phyloP scores from a whole-genome alignment of 1,140 invertebrate species.

The Polypedilum pembai region DNA sequence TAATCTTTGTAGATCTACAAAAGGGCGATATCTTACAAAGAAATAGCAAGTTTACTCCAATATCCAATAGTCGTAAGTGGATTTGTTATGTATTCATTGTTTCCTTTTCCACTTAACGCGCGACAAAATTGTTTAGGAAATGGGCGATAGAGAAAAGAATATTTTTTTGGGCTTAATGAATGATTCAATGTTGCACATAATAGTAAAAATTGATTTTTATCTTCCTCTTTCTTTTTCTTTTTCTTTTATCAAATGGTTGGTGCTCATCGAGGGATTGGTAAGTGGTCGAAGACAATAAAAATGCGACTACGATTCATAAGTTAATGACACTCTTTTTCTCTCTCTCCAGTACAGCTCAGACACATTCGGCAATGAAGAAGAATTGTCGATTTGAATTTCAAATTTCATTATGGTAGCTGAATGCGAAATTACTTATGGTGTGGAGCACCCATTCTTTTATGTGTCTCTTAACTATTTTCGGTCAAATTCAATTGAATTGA shows the following conservation, averaged over 20 bases:
- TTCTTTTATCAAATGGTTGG: not conserved
- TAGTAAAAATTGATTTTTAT: conserved; percentile 25
- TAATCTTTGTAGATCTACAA: not conserved
- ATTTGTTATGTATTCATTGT: not conserved
- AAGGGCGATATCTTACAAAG: not conserved
- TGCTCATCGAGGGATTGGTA: not conserved
- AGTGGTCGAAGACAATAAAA: conserved; percentile 7
- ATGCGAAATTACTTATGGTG: not conserved
- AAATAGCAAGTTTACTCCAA: not conserved
- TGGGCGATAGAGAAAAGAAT: not conserved
- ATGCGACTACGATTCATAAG: conserved; percentile 7
- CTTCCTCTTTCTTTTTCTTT: too few species aligned
- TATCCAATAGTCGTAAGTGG: not conserved
- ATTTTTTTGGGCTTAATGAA: not conserved
- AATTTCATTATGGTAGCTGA: conserved; percentile 18
- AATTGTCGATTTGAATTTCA: conserved; percentile 2
- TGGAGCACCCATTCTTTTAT: not conserved
- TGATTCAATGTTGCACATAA: conserved; percentile 24
- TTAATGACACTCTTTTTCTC: conserved; percentile 4
- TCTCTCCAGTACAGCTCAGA: not conserved
- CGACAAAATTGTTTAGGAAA: not conserved
- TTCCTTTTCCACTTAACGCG: not conserved
- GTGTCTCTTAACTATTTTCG: not conserved
- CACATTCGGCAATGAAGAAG: not conserved
- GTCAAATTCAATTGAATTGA: not conserved